These are phyloP conservation scores for Pristionchus fissidentatus DNA, from an alignment of 2,888 invertebrate genomes.

Conservation along the genomic window DNA sequence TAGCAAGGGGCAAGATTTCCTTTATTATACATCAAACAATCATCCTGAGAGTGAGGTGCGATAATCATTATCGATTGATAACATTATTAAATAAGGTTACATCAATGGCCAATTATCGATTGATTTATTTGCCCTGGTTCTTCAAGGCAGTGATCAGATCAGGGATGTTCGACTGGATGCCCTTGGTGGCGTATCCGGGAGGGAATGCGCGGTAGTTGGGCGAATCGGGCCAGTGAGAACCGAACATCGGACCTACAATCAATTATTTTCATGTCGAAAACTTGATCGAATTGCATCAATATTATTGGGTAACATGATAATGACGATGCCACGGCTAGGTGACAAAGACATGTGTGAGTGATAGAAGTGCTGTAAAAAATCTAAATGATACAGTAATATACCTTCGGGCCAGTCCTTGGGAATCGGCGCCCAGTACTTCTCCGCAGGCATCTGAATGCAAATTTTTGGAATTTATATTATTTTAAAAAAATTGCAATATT, in stretches of 20 bases:
- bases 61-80: neutral
- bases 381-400: too few relatives aligned
- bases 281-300: neutral
- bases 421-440: slow-evolving; percentile 44
- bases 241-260: neutral
- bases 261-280: neutral
- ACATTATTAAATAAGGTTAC: too few relatives aligned
- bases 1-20: neutral
- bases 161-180: neutral
- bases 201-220: slow-evolving; percentile 23
- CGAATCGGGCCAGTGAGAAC: slow-evolving; percentile 38
- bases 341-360: neutral
- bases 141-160: too few relatives aligned
- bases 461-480: neutral
- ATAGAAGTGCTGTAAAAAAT: too few relatives aligned
- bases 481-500: neutral
- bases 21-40: neutral
- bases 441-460: slow-evolving; percentile 28
- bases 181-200: neutral
- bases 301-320: neutral
- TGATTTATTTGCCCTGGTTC: too few relatives aligned
- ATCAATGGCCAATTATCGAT: too few relatives aligned
- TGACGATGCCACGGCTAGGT: neutral
- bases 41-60: neutral
- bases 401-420: slow-evolving; percentile 45